Evolutionary conservation across 2,113 vertebrate species (phyloP), one percentile per base, ranked within the genome.

Genomic region (Microcebus lehilahytsara): DNA sequence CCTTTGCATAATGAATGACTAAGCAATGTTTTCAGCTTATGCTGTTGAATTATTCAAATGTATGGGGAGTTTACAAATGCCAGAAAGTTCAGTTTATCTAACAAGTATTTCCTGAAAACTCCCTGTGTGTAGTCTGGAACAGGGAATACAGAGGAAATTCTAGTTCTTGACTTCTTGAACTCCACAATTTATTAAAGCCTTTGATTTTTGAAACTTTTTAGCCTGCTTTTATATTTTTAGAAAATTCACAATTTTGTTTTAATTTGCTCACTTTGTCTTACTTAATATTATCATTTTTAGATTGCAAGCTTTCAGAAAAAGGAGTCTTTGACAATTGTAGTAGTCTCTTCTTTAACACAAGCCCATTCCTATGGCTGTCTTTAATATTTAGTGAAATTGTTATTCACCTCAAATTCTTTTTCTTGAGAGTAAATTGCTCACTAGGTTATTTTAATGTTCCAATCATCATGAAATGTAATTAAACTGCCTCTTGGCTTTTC

Each of bases 11-110:
- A 93, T 80, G 58, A 94, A 80, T 85, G 53, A 74, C 34, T 85
- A 72, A 67, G n/a, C 49, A 95, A 13, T 93, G 30, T 81, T 94
- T 90, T 88, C 40, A 91, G 12, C 71, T 91, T 77, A 66, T 85
- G 77, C 22, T 88, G 3, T 8, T 94, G 77, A 94, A 87, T 94
- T 88, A 93, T 94, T 88, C 80, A 94, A 90, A 81, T 72, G 30
- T n/a, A 32, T 58, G 72, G 66, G 66, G 19, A 67, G 9, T 67
- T 96, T 88, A 87, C n/a, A 90, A 95, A 75, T 51, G 10, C 22
- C 34, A 64, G 30, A 62, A 83, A 84, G 13, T 62, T 62, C 46
- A 16, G 22, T 71, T 90, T 89, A 96, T 83, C 16, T 19, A 67
- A 19, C 7, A 69, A 81, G 51, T 77, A 49, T 92, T 93, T 86